Evolutionary conservation across 2,888 invertebrate genomes (phyloP).

Genomic region (Diadegma fenestrale): DNA sequence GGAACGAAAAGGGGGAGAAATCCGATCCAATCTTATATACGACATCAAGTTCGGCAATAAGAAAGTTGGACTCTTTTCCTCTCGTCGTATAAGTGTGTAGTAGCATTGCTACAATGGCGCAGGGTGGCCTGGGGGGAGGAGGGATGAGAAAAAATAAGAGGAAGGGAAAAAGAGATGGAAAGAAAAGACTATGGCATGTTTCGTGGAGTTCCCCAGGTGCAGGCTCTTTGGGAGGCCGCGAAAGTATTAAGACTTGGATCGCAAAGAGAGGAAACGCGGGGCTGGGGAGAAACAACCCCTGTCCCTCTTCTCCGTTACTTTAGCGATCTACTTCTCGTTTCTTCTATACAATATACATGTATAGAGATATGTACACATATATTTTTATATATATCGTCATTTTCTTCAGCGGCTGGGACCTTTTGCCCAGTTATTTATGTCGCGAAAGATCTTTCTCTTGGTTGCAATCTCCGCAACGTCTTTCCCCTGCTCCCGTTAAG

Average conservation of each 20-base stretch:
- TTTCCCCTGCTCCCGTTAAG: constrained; percentile 11
- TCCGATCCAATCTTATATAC: constrained; percentile 70
- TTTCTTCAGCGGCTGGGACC: constrained; percentile 72
- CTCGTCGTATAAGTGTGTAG: constrained; percentile 49
- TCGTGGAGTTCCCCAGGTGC: constrained; percentile 71
- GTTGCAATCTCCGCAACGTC: constrained; percentile 43
- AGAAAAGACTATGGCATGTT: constrained; percentile 56
- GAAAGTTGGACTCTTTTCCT: constrained; percentile 75
- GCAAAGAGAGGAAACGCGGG: constrained; percentile 69
- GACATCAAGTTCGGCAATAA: constrained; percentile 83
- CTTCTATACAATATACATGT: constrained; percentile 6
- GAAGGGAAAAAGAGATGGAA: constrained; percentile 63
- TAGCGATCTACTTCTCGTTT: constrained; percentile 46
- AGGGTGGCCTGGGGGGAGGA: constrained; percentile 55
- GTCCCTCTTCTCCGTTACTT: constrained; percentile 49
- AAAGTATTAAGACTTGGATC: constrained; percentile 81
- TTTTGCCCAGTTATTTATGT: constrained; percentile 81
- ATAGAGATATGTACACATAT: background rate
- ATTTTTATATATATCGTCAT: constrained; percentile 32
- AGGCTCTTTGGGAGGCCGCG: constrained; percentile 69
- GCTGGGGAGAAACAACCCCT: constrained; percentile 62
- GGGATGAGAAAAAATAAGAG: constrained; percentile 58
- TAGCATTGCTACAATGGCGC: constrained; percentile 27
- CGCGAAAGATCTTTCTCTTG: constrained; percentile 58
- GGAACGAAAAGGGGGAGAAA: constrained; percentile 35